A percentile compares a stretch with the other conserved stretches of the same genome.
phyloP scores from a whole-genome alignment of 2,888 invertebrate genomes.

The Nomada goodeniana region DNA sequence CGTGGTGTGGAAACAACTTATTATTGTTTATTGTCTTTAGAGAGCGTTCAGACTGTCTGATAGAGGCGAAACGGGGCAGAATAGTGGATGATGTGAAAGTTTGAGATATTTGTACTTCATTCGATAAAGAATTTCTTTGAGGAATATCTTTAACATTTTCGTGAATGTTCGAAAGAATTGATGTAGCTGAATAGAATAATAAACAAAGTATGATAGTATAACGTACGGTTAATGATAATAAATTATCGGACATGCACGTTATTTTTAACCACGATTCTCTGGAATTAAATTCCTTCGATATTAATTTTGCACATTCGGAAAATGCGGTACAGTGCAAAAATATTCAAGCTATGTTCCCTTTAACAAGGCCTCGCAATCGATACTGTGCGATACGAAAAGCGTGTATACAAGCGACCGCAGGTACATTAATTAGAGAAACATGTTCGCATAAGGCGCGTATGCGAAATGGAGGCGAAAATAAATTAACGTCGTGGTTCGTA shows the following conservation, averaged over 20 bases:
- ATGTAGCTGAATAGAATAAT: too few species aligned
- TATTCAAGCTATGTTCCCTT: background rate
- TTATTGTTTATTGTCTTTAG: too few species aligned
- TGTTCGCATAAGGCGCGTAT: background rate
- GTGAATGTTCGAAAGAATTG: too few species aligned
- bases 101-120: too few species aligned
- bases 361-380: background rate
- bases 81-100: too few species aligned
- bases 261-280: background rate
- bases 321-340: background rate
- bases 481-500: slow-evolving; percentile 37
- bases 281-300: slow-evolving; percentile 13
- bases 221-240: background rate
- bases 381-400: background rate
- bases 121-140: too few species aligned
- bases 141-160: too few species aligned
- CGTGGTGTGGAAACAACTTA: too few species aligned
- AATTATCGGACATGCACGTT: background rate
- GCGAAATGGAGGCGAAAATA: slow-evolving; percentile 28
- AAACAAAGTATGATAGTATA: background rate
- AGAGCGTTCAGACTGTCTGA: too few species aligned
- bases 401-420: background rate
- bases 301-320: background rate
- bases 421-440: background rate
- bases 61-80: too few species aligned